phyloP scores from a whole-genome alignment of 2,888 invertebrate genomes.

The Gastracanthus pulcherrimus region DNA sequence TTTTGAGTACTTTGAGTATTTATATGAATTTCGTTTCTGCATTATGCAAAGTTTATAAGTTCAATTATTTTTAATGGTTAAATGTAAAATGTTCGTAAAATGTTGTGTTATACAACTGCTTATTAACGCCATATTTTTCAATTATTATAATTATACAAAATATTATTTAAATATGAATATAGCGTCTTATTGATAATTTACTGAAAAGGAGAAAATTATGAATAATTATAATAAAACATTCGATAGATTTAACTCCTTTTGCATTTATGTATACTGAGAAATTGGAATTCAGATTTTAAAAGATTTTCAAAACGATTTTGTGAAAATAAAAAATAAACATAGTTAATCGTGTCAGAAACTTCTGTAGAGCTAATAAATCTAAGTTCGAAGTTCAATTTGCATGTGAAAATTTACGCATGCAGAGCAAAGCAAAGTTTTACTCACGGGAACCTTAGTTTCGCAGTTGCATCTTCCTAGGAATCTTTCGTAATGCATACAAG shows the following conservation, averaged over 20 bases:
- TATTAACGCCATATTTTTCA: neutral
- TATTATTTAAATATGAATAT: too few relatives aligned
- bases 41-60: neutral
- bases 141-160: too few relatives aligned
- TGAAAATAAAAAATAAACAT: neutral
- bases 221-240: too few relatives aligned
- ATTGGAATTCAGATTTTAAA: too few relatives aligned
- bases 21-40: neutral
- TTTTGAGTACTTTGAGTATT: too few relatives aligned
- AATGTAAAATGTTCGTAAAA: too few relatives aligned
- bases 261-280: too few relatives aligned
- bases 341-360: neutral
- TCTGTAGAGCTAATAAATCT: neutral
- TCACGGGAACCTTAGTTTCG: neutral
- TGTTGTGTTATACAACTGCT: too few relatives aligned
- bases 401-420: slow-evolving; percentile 7
- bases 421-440: neutral
- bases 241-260: too few relatives aligned
- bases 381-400: slow-evolving; percentile 18
- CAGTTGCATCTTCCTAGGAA: neutral
- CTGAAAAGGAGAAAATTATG: too few relatives aligned
- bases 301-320: too few relatives aligned
- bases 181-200: too few relatives aligned
- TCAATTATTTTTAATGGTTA: neutral
- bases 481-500: neutral